phyloP scores from a whole-genome alignment of 2,797 vertebrate genomes.

The Cyclopterus lumpus region DNA sequence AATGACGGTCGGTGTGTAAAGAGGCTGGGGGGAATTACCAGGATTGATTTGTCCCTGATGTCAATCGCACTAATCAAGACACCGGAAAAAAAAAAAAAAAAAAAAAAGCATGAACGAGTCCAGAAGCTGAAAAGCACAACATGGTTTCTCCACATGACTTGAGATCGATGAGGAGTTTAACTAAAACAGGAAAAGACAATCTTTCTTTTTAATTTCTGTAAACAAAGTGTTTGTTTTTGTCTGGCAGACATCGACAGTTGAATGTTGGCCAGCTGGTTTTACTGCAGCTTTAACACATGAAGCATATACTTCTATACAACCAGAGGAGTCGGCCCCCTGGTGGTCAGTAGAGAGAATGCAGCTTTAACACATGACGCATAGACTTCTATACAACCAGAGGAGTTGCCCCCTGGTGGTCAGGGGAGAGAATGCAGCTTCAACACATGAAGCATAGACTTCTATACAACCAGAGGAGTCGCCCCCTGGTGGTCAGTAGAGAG shows the following conservation, averaged over 20 bases:
- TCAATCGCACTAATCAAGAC: not conserved
- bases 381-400: too few relatives aligned
- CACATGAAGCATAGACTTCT: too few relatives aligned
- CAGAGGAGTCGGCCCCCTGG: not conserved
- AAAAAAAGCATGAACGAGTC: not conserved
- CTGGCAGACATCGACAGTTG: not conserved
- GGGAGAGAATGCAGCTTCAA: too few relatives aligned
- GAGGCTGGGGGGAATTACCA: constrained; percentile 5
- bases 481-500: too few relatives aligned
- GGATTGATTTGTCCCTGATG: constrained; percentile 20
- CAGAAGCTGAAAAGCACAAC: not conserved
- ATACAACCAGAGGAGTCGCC: too few relatives aligned
- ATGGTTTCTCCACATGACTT: not conserved
- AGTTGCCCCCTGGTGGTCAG: too few relatives aligned
- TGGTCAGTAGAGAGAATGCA: not conserved
- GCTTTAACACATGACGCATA: too few relatives aligned
- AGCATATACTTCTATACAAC: not conserved
- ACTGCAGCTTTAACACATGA: too few relatives aligned
- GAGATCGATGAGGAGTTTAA: not conserved
- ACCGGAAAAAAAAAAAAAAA: not conserved
- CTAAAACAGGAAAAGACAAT: not conserved
- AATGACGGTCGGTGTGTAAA: not conserved
- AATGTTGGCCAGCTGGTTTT: not conserved
- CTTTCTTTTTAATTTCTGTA: constrained; percentile 23
- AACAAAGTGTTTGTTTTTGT: not conserved